phyloP scores from a whole-genome alignment of 1,140 invertebrate species.

The Lutraria rhynchaena region DNA sequence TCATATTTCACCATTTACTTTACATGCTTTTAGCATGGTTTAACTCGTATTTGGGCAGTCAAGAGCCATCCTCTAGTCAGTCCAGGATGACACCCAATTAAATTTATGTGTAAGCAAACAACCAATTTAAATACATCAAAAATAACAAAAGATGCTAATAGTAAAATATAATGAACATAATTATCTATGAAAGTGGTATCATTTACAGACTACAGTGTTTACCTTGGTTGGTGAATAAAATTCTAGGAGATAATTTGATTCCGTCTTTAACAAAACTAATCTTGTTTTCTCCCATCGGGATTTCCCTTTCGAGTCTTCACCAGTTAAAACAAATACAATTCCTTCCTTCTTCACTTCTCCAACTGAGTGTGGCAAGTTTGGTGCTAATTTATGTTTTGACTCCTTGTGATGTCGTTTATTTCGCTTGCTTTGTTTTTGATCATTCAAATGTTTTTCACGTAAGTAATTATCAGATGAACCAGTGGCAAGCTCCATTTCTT shows the following conservation, averaged over 20 bases:
- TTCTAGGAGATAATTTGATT: constrained; percentile 96
- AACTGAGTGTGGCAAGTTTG: constrained; percentile 44
- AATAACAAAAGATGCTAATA: no score
- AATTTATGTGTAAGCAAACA: no score
- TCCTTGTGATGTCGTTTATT: constrained; percentile 89
- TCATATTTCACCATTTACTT: no score
- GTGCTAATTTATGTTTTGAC: constrained; percentile 92
- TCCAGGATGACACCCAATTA: no score
- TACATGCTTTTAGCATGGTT: no score
- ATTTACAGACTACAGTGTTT: no score
- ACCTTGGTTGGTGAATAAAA: constrained; percentile 98
- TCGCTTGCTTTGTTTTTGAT: constrained; percentile 66
- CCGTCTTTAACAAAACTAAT: constrained; percentile 93
- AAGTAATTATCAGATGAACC: constrained; percentile 76
- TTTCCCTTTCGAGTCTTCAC: constrained; percentile 91
- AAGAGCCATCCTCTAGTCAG: no score
- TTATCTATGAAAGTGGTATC: no score
- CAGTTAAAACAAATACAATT: constrained; percentile 92
- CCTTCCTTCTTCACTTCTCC: constrained; percentile 94
- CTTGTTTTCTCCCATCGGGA: constrained; percentile 98
- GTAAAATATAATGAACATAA: no score
- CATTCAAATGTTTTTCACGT: constrained; percentile 65
- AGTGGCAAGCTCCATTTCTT: constrained; percentile 90
- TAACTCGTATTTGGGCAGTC: no score
- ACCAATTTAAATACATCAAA: no score